phyloP scores from a whole-genome alignment of 2,888 invertebrate genomes.

The Amblyteles armatorius region DNA sequence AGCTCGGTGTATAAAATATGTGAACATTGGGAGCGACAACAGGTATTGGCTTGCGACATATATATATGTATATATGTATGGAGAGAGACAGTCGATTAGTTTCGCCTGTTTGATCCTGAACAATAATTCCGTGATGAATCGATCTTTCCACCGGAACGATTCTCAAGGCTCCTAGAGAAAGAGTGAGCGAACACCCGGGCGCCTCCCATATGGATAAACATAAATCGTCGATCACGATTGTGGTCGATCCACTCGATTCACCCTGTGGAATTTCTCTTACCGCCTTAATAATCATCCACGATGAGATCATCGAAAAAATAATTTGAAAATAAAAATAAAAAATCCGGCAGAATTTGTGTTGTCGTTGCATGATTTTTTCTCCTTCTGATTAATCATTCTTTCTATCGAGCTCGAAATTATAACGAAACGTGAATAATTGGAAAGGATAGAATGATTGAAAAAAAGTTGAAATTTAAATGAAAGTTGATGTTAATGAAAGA shows the following conservation, averaged over 20 bases:
- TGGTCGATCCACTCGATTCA: constrained; percentile 55
- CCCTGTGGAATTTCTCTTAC: constrained; percentile 30
- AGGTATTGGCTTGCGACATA: constrained; percentile 47
- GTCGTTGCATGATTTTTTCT: neutral
- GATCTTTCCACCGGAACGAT: constrained; percentile 65
- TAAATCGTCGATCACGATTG: constrained; percentile 61
- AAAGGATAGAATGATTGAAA: no score
- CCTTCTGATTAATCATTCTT: neutral
- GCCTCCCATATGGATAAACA: constrained; percentile 49
- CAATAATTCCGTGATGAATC: constrained; percentile 70
- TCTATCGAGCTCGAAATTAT: neutral
- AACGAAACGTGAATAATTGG: no score
- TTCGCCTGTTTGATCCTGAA: constrained; percentile 75
- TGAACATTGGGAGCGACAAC: constrained; percentile 10
- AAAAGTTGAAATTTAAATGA: no score
- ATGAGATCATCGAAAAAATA: constrained; percentile 32
- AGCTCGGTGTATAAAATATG: constrained; percentile 7
- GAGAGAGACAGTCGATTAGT: constrained; percentile 73
- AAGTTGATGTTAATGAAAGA: no score
- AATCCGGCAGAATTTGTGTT: neutral
- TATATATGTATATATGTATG: no score
- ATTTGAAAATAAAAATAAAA: neutral
- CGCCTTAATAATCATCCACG: constrained; percentile 6
- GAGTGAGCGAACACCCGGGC: neutral
- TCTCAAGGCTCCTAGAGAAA: constrained; percentile 45